Percentiles rank a stretch among this genome's conserved stretches.
phyloP scores from a whole-genome alignment of 2,113 vertebrate species.

The Catharus bicknelli region DNA sequence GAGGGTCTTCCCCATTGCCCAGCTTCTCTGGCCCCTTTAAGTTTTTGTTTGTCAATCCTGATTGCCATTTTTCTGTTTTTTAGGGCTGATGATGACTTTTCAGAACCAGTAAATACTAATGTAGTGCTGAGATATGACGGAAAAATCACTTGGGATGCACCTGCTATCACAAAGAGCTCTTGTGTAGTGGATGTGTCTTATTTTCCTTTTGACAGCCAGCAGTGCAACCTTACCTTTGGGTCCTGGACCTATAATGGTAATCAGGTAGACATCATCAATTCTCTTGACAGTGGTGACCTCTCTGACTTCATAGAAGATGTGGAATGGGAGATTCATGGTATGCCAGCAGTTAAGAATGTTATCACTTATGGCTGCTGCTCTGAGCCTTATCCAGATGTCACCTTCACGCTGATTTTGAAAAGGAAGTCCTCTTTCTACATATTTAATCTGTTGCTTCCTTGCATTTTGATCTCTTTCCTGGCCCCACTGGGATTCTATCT shows the following conservation, averaged over 20 bases:
- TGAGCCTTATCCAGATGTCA: slow-evolving; percentile 95
- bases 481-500: slow-evolving; percentile 96
- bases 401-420: slow-evolving; percentile 93
- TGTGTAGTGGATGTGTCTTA: slow-evolving; percentile 96
- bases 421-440: slow-evolving; percentile 95
- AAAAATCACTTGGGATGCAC: slow-evolving; percentile 94
- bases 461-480: slow-evolving; percentile 95
- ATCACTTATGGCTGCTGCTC: slow-evolving; percentile 97
- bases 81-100: slow-evolving; percentile 93
- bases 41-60: background rate
- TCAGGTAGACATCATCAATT: slow-evolving; percentile 92
- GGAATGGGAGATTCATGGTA: slow-evolving; percentile 96
- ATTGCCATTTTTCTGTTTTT: background rate
- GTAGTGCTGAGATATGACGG: slow-evolving; percentile 92
- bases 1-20: background rate
- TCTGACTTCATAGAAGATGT: slow-evolving; percentile 96
- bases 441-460: slow-evolving; percentile 94
- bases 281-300: slow-evolving; percentile 89
- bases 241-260: slow-evolving; percentile 99
- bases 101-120: slow-evolving; percentile 89
- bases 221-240: slow-evolving; percentile 96
- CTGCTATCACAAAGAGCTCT: slow-evolving; percentile 95
- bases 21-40: background rate
- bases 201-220: slow-evolving; percentile 94
- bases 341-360: slow-evolving; percentile 92